These are phyloP conservation scores for Barbus barbus DNA, from an alignment of 2,113 vertebrate genomes.

Conservation along the genomic window DNA sequence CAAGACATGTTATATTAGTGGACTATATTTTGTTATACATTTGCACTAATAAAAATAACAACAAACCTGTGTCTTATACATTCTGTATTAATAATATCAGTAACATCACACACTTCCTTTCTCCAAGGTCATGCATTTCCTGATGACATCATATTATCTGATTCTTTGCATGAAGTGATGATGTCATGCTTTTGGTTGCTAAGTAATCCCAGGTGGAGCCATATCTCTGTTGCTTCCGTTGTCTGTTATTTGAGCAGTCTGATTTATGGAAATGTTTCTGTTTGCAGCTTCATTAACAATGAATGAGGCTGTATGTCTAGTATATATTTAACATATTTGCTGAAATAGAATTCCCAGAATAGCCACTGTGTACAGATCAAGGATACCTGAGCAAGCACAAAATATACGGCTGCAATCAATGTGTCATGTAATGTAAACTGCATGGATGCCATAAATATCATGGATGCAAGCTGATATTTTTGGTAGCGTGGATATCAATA, in stretches of 20 bases:
- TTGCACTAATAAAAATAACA: neutral
- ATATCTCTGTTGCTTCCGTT: constrained; percentile 38
- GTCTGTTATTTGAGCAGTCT: constrained; percentile 40
- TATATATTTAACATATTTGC: constrained; percentile 69
- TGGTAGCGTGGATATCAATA: constrained; percentile 66
- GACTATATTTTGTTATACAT: neutral
- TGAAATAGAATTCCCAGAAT: constrained; percentile 71
- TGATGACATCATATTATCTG: constrained; percentile 30
- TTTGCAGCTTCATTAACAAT: constrained; percentile 67
- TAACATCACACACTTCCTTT: neutral
- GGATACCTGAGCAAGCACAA: constrained; percentile 73
- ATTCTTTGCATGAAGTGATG: constrained; percentile 36
- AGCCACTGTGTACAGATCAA: constrained; percentile 67
- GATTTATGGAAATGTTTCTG: constrained; percentile 55
- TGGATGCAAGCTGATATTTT: constrained; percentile 70
- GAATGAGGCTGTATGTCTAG: constrained; percentile 58
- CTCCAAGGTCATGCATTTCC: constrained; percentile 41
- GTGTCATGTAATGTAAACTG: constrained; percentile 72
- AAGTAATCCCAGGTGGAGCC: constrained; percentile 21
- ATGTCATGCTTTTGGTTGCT: constrained; percentile 31
- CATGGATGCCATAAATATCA: constrained; percentile 71
- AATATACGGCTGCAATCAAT: constrained; percentile 70
- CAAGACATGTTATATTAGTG: neutral
- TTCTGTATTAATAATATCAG: neutral
- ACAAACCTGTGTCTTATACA: neutral